Base-by-base conservation (phyloP, 2,888 invertebrate genomes). In the Coleophora flavipennella region DNA sequence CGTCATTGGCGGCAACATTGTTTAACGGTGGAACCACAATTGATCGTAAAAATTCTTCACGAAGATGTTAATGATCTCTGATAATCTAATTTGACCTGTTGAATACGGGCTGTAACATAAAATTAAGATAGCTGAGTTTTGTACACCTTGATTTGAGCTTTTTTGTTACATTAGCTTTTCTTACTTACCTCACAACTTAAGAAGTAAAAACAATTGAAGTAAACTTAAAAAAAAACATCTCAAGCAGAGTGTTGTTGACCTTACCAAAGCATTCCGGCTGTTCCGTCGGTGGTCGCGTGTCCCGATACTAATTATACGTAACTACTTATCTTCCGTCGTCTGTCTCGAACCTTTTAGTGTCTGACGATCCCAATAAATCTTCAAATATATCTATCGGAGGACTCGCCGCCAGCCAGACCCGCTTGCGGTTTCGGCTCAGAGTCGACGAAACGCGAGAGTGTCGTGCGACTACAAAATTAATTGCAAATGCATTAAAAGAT, bases 281-380 rank as follows among this genome's bases (percentile, higher is more conserved):
- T 49, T 47, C 48, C 57, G 51, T 53, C 67, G 77, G 79, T 78
- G 77, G 80, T 77, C 80, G 74, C 75, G 77, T 74, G 78, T 74
- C 64, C 57, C 60, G 42, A 57, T 62, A 69, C 79, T 80, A 79
- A 83, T 81, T 80, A 78, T 70, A 68, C 60, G 59, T 61, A 60
- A 55, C 59, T 54, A 68, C 74, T 79, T 78, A 79, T 79, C 79
- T 65, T 55, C 45, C 62, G 53, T 46, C 55, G 62, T 58, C 65
- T 62, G 63, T 59, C 72, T 63, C 64, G 62, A 74, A 69, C 74
- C 83, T 83, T 79, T 84, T 83, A 81, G 79, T 62, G 68, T 54
- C 63, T 60, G 68, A 67, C 72, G 64, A 58, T 55, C 51, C 59
- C 67, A 64, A 84, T 84, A 84, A 83, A 84, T 84, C 80, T 78